Conservation (phyloP, 2,113 vertebrate genomes). For the Micromys minutus region DNA sequence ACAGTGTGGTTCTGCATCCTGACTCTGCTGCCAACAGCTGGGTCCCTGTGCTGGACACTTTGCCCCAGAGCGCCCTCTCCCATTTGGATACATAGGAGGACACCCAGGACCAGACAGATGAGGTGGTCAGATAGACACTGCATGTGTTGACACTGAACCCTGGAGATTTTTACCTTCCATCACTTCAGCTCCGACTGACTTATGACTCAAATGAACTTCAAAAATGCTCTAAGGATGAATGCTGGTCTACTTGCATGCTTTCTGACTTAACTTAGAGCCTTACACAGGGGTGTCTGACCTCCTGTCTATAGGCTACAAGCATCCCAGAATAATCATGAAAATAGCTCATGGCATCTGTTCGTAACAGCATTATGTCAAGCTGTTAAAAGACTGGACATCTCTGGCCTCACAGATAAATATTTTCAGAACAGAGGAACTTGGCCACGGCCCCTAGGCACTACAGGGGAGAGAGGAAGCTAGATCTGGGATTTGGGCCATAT, state of each 20-base stretch:
- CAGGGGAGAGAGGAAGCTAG: background rate
- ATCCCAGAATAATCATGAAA: background rate
- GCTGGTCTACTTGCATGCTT: background rate
- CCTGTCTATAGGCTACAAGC: background rate
- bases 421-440: background rate
- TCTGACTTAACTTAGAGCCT: background rate
- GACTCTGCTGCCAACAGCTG: background rate
- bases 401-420: background rate
- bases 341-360: background rate
- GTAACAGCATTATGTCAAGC: no score
- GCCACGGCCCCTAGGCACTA: background rate
- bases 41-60: background rate
- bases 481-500: background rate
- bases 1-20: background rate
- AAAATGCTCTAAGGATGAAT: background rate
- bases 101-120: background rate
- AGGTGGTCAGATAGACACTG: background rate
- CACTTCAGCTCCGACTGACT: background rate
- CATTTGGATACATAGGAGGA: background rate
- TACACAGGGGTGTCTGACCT: background rate
- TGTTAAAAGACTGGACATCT: background rate
- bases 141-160: background rate
- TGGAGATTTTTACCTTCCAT: background rate
- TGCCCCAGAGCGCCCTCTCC: background rate
- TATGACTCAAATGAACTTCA: background rate